Conservation (phyloP, 2,113 vertebrate genomes). For the Bos taurus region ARS-UCD2.0 NC_037330.1:54890001-54890500, state of each 20-base stretch:
- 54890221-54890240: neutral
- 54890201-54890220: too few relatives aligned
- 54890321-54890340: neutral
- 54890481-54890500: too few relatives aligned
- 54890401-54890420: neutral
- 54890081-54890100: too few relatives aligned
- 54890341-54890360: neutral
- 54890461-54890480: neutral
- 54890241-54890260: neutral
- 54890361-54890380: neutral
- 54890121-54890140: neutral
- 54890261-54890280: neutral
- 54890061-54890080: too few relatives aligned
- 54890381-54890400: neutral
- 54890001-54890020: too few relatives aligned
- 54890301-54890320: neutral
- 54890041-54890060: too few relatives aligned
- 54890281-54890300: neutral
- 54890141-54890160: neutral
- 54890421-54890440: neutral
- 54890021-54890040: too few relatives aligned
- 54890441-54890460: neutral
- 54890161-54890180: neutral
- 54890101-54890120: too few relatives aligned
- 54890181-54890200: too few relatives aligned